Base-by-base conservation (phyloP, 2,113 vertebrate genomes). In the Lynx canadensis region DNA sequence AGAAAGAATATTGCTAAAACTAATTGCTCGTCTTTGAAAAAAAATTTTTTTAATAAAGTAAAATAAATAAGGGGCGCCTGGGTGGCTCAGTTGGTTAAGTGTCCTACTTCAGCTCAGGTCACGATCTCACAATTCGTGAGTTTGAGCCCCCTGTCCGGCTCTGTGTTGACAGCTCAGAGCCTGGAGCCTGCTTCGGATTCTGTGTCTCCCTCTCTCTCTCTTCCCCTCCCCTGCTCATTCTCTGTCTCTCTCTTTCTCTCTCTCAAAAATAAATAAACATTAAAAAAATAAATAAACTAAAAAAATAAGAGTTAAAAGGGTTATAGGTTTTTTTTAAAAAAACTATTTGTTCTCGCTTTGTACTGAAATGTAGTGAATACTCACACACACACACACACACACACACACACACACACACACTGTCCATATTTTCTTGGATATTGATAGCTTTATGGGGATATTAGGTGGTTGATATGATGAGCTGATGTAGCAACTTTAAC, bases 11-110 rank as follows among this genome's bases (percentile, higher is more conserved):
- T 83, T 76, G 31, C 50, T 63, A 79, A 95, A 41, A 45, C 29
- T 86, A 81, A 83, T 84, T 86, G 16, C 7, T 92, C 18, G 21
- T 90, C n/a, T 84, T 94, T 92, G 80, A 91, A 97, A 65, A 36
- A 19, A 63, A 63, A 29, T 0, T 9, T 45, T 45, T 45, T 45
- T 45, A 45, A 66, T 66, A 66, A 66, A 29, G 38, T 68, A 2
- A 16, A 74, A 60, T 60, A 84, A 71, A 55, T 33, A 68, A 68
- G 38, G 57, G 57, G 21, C 21, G 1, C 19, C 57, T 23, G 1
- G 57, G 57, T 60, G 57, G 57, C 57, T 60, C 21, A 60, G 19
- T 60, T 25, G 57, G 57, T 60, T 60, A 60, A 60, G 21, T 2
- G 21, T 60, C 57, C 19, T 21, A 60, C 57, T 23, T 60, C 21